Conservation (phyloP, 2,113 vertebrate genomes). For the Dicentrarchus labrax region DNA sequence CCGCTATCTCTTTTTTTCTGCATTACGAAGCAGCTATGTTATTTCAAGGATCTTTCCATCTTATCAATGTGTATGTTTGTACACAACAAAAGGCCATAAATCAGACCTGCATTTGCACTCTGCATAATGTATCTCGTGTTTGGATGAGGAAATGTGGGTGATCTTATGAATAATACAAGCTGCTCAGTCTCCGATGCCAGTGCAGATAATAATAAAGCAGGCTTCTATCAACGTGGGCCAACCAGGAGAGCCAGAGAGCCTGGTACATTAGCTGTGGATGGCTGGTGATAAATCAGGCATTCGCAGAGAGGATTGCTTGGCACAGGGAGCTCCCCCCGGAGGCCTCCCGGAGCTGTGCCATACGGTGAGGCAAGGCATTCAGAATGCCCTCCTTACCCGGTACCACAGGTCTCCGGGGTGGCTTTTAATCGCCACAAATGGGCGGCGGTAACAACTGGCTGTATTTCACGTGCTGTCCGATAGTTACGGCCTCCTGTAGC, state of each 20-base stretch:
- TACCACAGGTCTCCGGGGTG: conserved; percentile 84
- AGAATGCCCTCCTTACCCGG: conserved; percentile 82
- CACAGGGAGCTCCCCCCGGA: conserved; percentile 63
- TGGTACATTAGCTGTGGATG: conserved; percentile 90
- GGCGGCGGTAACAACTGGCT: conserved; percentile 89
- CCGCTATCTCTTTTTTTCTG: not conserved
- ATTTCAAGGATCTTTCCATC: conserved; percentile 64
- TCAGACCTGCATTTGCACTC: conserved; percentile 92
- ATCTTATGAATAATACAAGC: conserved; percentile 97
- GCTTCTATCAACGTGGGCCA: conserved; percentile 84
- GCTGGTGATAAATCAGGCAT: conserved; percentile 92
- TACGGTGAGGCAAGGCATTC: conserved; percentile 80
- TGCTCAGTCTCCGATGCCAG: conserved; percentile 86
- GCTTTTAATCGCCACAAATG: conserved; percentile 88
- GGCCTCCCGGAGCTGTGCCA: conserved; percentile 70
- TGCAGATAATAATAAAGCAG: conserved; percentile 90
- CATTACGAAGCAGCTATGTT: conserved; percentile 36
- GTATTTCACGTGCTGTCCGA: conserved; percentile 87
- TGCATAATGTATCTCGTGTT: conserved; percentile 88
- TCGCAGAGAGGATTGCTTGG: conserved; percentile 69
- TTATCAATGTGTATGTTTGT: conserved; percentile 81
- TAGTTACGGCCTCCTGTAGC: conserved; percentile 82
- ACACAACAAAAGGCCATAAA: conserved; percentile 89
- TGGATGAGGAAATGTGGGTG: conserved; percentile 83
- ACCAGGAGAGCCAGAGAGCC: conserved; percentile 90